A percentile compares a stretch with the other conserved stretches of the same genome.
Conservation (phyloP, 1,140 invertebrate genomes). For the Anoplolepis gracilipes region DNA sequence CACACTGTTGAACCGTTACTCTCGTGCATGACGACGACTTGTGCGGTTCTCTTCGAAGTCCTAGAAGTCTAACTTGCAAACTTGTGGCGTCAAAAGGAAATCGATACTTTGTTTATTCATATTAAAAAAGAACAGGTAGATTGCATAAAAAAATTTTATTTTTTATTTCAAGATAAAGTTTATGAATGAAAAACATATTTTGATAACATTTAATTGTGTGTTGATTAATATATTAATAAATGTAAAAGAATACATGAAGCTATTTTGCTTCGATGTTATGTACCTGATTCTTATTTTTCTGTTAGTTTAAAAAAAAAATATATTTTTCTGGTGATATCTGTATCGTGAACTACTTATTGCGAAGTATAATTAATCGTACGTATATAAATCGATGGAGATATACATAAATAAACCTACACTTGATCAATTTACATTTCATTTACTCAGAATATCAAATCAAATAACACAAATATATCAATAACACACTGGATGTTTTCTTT, state of each 20-base stretch:
- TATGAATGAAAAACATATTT: not conserved
- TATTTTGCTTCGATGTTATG: not conserved
- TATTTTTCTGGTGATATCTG: not conserved
- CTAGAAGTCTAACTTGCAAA: conserved; percentile 18
- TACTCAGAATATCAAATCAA: not conserved
- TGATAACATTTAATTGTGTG: not conserved
- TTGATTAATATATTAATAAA: not conserved
- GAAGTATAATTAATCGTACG: not conserved
- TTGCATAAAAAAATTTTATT: not conserved
- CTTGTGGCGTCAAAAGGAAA: not conserved
- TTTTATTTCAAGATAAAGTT: not conserved
- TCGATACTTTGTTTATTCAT: not conserved
- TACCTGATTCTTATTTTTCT: not conserved
- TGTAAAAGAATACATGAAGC: not conserved
- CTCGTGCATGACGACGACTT: conserved; percentile 21
- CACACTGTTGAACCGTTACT: conserved; percentile 50
- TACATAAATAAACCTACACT: not conserved
- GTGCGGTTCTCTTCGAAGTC: not conserved
- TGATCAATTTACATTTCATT: not conserved
- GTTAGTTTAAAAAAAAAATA: no score
- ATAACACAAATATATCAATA: conserved; percentile 1
- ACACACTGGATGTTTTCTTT: not conserved
- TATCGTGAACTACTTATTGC: not conserved
- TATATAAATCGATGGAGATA: not conserved
- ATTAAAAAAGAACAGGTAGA: not conserved